Evolutionary conservation across 2,797 vertebrate species (phyloP).

Genomic region (Intellagama lesueurii): DNA sequence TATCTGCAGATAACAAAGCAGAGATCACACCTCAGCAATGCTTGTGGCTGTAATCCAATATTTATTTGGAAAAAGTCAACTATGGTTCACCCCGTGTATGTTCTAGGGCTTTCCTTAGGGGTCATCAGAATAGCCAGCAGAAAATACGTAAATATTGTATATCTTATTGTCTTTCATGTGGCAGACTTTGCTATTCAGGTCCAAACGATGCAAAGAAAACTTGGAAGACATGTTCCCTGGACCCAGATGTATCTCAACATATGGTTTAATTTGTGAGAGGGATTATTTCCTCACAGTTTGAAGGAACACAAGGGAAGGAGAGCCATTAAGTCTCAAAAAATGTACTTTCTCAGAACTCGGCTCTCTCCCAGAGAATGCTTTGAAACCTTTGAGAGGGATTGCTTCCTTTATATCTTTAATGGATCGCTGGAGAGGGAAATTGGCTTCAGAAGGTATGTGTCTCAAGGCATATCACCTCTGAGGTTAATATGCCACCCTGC

Average conservation of each 20-base stretch:
- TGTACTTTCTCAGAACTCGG: neutral
- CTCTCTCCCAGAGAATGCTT: neutral
- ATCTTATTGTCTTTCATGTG: too few species aligned
- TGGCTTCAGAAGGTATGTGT: neutral
- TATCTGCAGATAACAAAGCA: too few species aligned
- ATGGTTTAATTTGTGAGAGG: neutral
- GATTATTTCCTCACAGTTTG: neutral
- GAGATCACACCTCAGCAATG: too few species aligned
- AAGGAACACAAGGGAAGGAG: neutral
- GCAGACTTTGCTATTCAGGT: too few species aligned
- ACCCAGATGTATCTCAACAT: neutral
- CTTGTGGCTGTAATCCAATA: too few species aligned
- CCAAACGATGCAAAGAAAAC: too few species aligned
- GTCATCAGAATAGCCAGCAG: too few species aligned
- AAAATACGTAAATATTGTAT: too few species aligned
- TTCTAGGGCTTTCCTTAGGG: too few species aligned
- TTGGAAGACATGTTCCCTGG: neutral
- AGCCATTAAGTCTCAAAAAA: neutral
- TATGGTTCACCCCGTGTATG: too few species aligned
- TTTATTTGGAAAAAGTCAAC: too few species aligned
- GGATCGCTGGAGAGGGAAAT: neutral
- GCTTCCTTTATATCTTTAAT: neutral
- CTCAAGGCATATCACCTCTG: neutral
- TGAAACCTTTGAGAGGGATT: neutral
- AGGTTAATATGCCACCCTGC: neutral